Evolutionary conservation across 30 jellyfish, hydroid and myxozoan genomes (phyloP).

Genomic region (Hydra vulgaris): DNA sequence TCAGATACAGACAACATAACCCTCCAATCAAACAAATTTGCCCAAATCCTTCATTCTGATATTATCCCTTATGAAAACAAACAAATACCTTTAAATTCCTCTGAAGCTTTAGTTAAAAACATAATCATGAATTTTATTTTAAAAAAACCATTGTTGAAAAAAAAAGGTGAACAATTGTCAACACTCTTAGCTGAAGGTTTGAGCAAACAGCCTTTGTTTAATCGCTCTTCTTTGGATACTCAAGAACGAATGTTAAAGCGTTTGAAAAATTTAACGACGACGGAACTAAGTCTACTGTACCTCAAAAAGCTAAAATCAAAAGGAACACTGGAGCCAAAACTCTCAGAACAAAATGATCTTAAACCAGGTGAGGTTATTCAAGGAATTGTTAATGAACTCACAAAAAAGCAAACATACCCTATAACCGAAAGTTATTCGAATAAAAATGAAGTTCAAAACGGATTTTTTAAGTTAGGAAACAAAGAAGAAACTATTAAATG

Average conservation of each 20-base stretch:
- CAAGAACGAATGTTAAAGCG: background rate
- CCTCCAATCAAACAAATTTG: background rate
- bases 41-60: too few species aligned
- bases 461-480: background rate
- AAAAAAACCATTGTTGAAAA: slow-evolving; percentile 9
- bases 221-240: background rate
- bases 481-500: background rate
- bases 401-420: background rate
- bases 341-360: background rate
- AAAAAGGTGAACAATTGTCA: background rate
- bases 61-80: background rate
- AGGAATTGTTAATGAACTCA: background rate
- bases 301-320: background rate
- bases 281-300: background rate
- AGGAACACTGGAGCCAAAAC: background rate
- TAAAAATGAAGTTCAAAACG: background rate
- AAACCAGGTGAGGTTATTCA: background rate
- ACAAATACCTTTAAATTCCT: background rate
- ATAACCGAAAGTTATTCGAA: background rate
- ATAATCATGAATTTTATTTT: background rate
- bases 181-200: background rate
- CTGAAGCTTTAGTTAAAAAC: slow-evolving; percentile 4
- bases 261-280: background rate
- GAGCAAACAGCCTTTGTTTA: background rate
- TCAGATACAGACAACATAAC: background rate